A percentile compares a stretch with the other conserved stretches of the same genome.
Conservation (phyloP, 2,888 invertebrate genomes). For the Drosophila neotestacea region DNA sequence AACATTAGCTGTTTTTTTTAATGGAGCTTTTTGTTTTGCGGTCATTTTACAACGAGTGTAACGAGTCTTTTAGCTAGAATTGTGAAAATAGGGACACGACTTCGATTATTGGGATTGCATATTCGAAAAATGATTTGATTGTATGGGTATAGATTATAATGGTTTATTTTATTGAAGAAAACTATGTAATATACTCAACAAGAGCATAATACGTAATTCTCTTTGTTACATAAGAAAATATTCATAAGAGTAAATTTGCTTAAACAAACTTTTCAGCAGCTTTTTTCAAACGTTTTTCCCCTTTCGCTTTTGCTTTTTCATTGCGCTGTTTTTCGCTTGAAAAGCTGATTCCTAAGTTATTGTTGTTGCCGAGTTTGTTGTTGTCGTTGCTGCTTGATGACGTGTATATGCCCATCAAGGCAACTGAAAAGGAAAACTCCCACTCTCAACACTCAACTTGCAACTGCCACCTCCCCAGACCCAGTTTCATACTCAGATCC, state of each 20-base stretch:
- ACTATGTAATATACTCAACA: background rate
- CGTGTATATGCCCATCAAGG: slow-evolving; percentile 35
- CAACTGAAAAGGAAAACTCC: slow-evolving; percentile 34
- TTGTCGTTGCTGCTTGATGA: slow-evolving; percentile 55
- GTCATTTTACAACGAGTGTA: too few species aligned
- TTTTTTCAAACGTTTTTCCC: slow-evolving; percentile 17
- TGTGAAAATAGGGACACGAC: too few species aligned
- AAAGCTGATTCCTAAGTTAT: slow-evolving; percentile 29
- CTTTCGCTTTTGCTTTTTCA: slow-evolving; percentile 5
- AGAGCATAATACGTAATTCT: background rate
- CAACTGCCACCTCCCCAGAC: background rate
- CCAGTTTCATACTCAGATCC: slow-evolving; percentile 18
- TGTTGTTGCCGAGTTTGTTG: slow-evolving; percentile 17
- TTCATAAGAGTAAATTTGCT: slow-evolving; percentile 5
- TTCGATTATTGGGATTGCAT: too few species aligned
- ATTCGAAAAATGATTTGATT: too few species aligned
- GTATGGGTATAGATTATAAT: too few species aligned
- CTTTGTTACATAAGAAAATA: background rate
- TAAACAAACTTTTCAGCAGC: slow-evolving; percentile 12
- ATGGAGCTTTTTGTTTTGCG: too few species aligned
- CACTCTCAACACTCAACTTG: background rate
- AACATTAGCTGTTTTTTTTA: too few species aligned
- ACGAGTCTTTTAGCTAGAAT: too few species aligned
- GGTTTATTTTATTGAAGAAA: background rate
- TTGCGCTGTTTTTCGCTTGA: slow-evolving; percentile 49